Evolutionary conservation across 2,888 invertebrate species (phyloP), one percentile per base, ranked within the genome.

Genomic region (Xylota sylvarum): DNA sequence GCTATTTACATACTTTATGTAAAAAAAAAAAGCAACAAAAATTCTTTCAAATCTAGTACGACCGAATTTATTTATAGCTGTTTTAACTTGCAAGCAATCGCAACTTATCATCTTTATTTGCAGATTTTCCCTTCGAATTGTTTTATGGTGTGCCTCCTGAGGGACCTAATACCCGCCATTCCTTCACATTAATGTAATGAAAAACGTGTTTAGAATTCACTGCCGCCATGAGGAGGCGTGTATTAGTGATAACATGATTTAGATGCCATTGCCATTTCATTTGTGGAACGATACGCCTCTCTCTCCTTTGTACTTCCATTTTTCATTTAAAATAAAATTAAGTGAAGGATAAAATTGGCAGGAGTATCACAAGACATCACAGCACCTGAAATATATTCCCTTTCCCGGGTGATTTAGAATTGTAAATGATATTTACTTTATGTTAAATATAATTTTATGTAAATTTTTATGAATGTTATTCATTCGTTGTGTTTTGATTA

Each of bases 171-270:
- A 37, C 37, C 43, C 17, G 14, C 46, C n/a, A 30, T 30, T 17
- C 46, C 43, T 6, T 55, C 30, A 58, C 23, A 60, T 37, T 35
- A 60, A 58, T 58, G 50, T 77, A 72, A 83, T 83, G 77, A 79
- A 84, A 78, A 79, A 79, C 84, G 84, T 78, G 84, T 79, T 84
- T 48, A 56, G 84, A 72, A 84, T 84, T 84, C 67, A 56, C 77
- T 67, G 43, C 40, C 40, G 43, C 40, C 40, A 43, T 12, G 12
- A 32, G 55, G 30, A 10, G 50, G 67, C 69, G 60, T 69, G 62
- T 81, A 46, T 60, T 32, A 60, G 64, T 65, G 72, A 83, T 70
- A 77, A 77, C 64, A 77, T 83, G 82, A 83, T 83, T 83, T 76
- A 70, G 72, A 64, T 73, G 46, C 70, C 56, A 72, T 70, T 73